These are phyloP conservation scores for Blastobasis lacticolella DNA, from an alignment of 2,888 invertebrate species.

Conservation along the genomic window DNA sequence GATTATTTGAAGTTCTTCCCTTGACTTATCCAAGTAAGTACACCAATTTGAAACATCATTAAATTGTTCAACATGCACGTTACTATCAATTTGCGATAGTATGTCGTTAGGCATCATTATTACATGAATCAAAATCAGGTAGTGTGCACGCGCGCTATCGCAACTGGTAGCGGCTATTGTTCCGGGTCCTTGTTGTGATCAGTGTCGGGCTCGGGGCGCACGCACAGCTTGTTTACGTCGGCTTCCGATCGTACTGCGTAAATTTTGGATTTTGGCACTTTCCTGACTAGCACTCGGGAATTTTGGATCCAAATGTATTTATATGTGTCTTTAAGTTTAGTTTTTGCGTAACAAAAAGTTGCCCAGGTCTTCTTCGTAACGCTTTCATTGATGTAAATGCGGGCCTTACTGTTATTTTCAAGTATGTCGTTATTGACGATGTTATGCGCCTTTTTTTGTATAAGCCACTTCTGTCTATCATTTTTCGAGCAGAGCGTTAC, in stretches of 20 bases:
- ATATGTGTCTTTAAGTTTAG: no score
- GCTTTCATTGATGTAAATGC: no score
- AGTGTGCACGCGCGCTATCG: neutral
- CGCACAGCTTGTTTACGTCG: neutral
- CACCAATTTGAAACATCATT: neutral
- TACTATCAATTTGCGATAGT: neutral
- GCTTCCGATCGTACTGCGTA: neutral
- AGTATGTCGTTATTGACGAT: no score
- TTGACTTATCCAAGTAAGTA: neutral
- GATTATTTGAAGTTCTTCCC: neutral
- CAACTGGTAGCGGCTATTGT: neutral
- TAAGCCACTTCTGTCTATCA: no score
- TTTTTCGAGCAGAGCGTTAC: no score
- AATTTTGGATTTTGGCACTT: neutral
- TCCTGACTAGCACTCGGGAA: neutral
- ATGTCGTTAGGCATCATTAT: no score
- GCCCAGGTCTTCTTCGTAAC: no score
- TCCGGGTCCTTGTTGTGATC: neutral
- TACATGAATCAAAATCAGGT: no score
- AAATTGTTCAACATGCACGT: neutral
- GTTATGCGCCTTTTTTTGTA: no score
- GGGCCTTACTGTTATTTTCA: no score
- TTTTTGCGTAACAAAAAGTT: no score
- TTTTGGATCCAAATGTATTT: neutral
- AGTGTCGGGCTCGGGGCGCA: neutral